Evolutionary conservation across 2,797 vertebrate species (phyloP).

Genomic region (Pelodytes ibericus): DNA sequence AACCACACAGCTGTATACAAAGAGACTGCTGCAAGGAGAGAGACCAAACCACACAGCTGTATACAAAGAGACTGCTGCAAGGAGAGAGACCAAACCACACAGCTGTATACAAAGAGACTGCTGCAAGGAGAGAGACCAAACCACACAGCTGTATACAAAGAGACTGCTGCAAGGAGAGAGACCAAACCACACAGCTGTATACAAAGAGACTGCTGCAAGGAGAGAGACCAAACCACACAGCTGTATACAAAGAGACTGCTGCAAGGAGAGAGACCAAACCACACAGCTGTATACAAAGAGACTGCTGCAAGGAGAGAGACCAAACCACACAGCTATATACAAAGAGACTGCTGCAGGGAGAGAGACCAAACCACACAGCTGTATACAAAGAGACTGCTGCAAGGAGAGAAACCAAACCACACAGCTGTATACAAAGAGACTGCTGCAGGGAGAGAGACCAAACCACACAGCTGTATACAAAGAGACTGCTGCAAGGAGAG

Average conservation of each 20-base stretch:
- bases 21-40: neutral
- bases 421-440: no score
- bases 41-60: neutral
- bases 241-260: neutral
- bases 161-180: neutral
- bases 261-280: neutral
- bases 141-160: no score
- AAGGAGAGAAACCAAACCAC: no score
- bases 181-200: neutral
- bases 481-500: conserved; percentile 4
- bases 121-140: no score
- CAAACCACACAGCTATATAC: no score
- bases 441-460: neutral
- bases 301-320: neutral
- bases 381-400: no score
- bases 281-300: no score
- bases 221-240: neutral
- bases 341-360: no score
- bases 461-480: no score
- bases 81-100: no score
- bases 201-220: neutral
- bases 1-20: no score
- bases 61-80: neutral
- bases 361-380: no score
- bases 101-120: neutral